Conservation (phyloP, 2,797 vertebrate genomes). For the Tauraco hartlaubi region DNA sequence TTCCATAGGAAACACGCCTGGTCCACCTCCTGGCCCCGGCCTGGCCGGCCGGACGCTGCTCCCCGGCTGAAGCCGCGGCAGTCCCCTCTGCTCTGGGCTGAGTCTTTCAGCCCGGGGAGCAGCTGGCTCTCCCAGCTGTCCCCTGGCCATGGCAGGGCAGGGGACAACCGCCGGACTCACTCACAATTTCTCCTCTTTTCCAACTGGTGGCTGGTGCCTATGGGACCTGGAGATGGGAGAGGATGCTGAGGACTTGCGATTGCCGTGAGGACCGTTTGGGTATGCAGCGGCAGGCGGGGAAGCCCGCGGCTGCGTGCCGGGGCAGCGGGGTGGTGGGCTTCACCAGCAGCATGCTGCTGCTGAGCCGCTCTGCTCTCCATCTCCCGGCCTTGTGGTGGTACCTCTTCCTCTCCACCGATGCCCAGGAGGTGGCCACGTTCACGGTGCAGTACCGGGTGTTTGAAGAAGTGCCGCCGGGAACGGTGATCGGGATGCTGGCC, state of each 20-base stretch:
- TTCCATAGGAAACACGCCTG: conserved; percentile 83
- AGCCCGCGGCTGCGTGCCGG: neutral
- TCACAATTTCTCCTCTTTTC: neutral
- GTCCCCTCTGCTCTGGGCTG: neutral
- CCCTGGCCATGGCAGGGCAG: neutral
- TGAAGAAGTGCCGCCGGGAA: conserved; percentile 89
- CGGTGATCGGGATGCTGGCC: conserved; percentile 85
- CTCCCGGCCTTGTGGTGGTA: conserved; percentile 69
- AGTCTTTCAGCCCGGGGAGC: neutral
- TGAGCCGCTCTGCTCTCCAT: conserved; percentile 61
- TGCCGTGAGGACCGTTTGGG: neutral
- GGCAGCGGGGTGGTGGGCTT: neutral
- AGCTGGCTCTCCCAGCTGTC: neutral
- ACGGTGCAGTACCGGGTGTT: conserved; percentile 84
- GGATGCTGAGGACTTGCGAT: neutral
- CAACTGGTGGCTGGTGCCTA: neutral
- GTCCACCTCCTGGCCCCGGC: conserved; percentile 68
- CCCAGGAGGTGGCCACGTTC: conserved; percentile 79
- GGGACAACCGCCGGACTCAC: neutral
- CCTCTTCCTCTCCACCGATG: conserved; percentile 62
- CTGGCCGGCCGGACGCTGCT: conserved; percentile 52
- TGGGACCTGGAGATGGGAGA: neutral
- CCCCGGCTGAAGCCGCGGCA: conserved; percentile 24
- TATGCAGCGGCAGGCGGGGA: neutral
- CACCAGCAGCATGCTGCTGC: conserved; percentile 29